A percentile compares a stretch with the other conserved stretches of the same genome.
Evolutionary conservation across 92 coral and sea anemone genomes (phyloP).

Genomic region (Phenganax subtilis): DNA sequence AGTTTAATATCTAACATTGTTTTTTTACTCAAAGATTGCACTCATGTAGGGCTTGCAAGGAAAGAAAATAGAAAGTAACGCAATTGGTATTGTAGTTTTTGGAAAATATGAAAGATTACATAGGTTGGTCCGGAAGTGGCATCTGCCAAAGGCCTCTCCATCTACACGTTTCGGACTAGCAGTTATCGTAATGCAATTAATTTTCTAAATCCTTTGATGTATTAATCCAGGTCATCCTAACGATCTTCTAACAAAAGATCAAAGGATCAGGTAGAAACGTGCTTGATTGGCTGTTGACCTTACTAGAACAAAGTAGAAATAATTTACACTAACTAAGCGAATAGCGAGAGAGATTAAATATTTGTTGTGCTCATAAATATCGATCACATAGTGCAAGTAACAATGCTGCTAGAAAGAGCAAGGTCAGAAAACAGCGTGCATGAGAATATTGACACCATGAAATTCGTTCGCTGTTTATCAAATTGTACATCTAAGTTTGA

Average conservation of each 20-base stretch:
- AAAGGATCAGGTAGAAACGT: constrained; percentile 10
- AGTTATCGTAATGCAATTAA: background rate
- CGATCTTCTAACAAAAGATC: constrained; percentile 30
- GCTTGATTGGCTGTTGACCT: constrained; percentile 17
- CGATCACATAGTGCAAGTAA: background rate
- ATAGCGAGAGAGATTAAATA: constrained; percentile 11
- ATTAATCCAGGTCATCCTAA: constrained; percentile 14
- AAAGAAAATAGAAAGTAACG: background rate
- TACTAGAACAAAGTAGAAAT: constrained; percentile 6
- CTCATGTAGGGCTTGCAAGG: background rate
- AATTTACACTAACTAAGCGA: constrained; percentile 24
- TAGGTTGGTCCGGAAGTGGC: background rate
- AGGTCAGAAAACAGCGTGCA: background rate
- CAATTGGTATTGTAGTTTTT: background rate
- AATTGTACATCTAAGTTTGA: background rate
- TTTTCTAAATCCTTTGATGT: background rate
- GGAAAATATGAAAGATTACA: background rate
- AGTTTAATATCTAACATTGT: too few species aligned
- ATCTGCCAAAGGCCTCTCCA: background rate
- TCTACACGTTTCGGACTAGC: background rate
- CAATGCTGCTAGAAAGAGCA: background rate
- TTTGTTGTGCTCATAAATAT: constrained; percentile 1
- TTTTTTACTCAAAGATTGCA: too few species aligned
- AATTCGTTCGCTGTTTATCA: background rate
- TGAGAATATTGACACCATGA: background rate